Evolutionary conservation across 1,140 invertebrate genomes (phyloP).

Genomic region (Drosophila elegans): DNA sequence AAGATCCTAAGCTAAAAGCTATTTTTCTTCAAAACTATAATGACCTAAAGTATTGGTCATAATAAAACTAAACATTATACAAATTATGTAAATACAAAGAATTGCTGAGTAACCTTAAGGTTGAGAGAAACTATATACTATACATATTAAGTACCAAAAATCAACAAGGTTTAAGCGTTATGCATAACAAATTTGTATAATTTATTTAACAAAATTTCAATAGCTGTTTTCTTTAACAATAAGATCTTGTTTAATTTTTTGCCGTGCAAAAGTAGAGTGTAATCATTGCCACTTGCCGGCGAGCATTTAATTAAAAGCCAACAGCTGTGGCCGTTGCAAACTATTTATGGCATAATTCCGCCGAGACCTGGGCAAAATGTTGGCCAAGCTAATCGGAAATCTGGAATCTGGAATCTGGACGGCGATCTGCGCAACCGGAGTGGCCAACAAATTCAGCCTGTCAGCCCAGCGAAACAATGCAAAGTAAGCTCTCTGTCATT

Average conservation of each 20-base stretch:
- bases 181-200: too few species aligned
- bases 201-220: background rate
- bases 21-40: too few species aligned
- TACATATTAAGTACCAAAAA: too few species aligned
- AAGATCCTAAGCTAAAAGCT: too few species aligned
- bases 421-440: slow-evolving; percentile 24
- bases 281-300: slow-evolving; percentile 61
- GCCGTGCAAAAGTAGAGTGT: slow-evolving; percentile 28
- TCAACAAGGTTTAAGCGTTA: too few species aligned
- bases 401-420: slow-evolving; percentile 30
- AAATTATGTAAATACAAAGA: too few species aligned
- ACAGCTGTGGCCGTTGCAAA: slow-evolving; percentile 48
- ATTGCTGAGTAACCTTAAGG: too few species aligned
- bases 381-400: slow-evolving; percentile 20
- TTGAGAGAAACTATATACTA: too few species aligned
- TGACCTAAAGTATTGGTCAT: too few species aligned
- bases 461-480: slow-evolving; percentile 60
- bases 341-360: slow-evolving; percentile 60
- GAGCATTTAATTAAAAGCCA: slow-evolving; percentile 68
- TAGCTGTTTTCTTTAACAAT: background rate
- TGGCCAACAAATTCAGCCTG: slow-evolving; percentile 63
- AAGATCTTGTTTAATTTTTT: background rate
- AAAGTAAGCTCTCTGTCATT: slow-evolving; percentile 52
- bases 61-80: too few species aligned
- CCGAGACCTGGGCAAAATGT: slow-evolving; percentile 15